These are phyloP conservation scores for Seriola rivoliana DNA, from an alignment of 2,113 vertebrate genomes.

Conservation along the genomic window DNA sequence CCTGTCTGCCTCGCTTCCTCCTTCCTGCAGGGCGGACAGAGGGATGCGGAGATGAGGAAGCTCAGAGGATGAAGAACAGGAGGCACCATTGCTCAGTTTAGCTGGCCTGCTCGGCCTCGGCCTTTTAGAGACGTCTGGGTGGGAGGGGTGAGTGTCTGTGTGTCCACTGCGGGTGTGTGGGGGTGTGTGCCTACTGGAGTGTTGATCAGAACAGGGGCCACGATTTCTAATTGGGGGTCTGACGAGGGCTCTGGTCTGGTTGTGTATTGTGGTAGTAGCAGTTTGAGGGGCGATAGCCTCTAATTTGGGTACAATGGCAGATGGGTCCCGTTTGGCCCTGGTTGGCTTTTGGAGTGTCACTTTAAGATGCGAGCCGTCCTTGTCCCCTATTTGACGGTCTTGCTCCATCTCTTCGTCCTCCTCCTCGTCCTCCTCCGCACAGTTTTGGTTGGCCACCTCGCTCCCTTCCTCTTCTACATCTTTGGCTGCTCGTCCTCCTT, in stretches of 20 bases:
- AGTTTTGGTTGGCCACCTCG: slow-evolving; percentile 67
- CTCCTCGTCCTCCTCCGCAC: slow-evolving; percentile 67
- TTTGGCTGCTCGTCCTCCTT: slow-evolving; percentile 68
- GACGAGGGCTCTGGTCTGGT: slow-evolving; percentile 87
- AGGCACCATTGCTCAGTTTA: slow-evolving; percentile 74
- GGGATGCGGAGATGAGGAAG: slow-evolving; percentile 62
- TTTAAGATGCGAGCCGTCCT: slow-evolving; percentile 88
- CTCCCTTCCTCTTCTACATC: slow-evolving; percentile 69
- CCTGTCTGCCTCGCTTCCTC: slow-evolving; percentile 70
- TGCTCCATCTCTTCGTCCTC: slow-evolving; percentile 68
- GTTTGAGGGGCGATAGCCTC: slow-evolving; percentile 89
- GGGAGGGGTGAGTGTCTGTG: slow-evolving; percentile 39
- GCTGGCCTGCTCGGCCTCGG: slow-evolving; percentile 46
- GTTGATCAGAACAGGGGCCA: slow-evolving; percentile 57
- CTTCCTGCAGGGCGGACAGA: slow-evolving; percentile 75
- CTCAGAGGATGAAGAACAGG: slow-evolving; percentile 66
- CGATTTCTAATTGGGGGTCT: slow-evolving; percentile 89
- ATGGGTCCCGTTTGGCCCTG: slow-evolving; percentile 89
- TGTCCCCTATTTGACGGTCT: slow-evolving; percentile 56
- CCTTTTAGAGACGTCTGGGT: slow-evolving; percentile 61
- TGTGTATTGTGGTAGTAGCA: slow-evolving; percentile 63
- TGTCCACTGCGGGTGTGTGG: slow-evolving; percentile 62
- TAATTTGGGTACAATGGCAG: slow-evolving; percentile 96
- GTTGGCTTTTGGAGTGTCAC: slow-evolving; percentile 92
- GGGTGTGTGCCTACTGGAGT: slow-evolving; percentile 58